Base-by-base conservation (phyloP, 2,797 vertebrate species). In the Dallia pectoralis region DNA sequence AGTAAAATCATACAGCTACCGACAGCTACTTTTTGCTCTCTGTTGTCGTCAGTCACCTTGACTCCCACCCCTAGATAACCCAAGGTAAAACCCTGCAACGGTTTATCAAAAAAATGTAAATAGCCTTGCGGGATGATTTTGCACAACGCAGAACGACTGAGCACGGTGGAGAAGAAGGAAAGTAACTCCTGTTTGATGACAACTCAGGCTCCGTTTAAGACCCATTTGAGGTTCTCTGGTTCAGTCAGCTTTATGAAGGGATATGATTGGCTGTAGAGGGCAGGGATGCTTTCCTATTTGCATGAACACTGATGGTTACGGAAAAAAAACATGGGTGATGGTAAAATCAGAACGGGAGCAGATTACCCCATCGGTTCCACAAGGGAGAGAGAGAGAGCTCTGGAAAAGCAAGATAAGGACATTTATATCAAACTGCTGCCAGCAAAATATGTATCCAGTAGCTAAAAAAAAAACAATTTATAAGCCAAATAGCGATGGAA, bases 391-490 rank as follows among this genome's bases (percentile, higher is more conserved):
- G 91, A 83, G 40, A 1, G 86, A 86, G 90, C 91, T 93, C 93
- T 94, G 93, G 88, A 90, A 90, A 85, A 83, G 91, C 88, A 79
- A 92, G 93, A 94, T 94, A 94, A 94, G 92, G 82, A 87, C 85
- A 91, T 92, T 90, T 89, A 88, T 89, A 90, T 91, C 85, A 91
- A 89, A 91, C 82, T 53, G 80, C 89, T 92, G 88, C 88, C 90
- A 93, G 91, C 90, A 85, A 93, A 93, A 93, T 91, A 91, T 90
- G 86, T 88, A 91, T 91, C 90, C 90, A 92, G 84, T 87, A 88
- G 87, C 88, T 84, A 84, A 83, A 89, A 89, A 83, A 84, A 84
- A 92, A 89, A 91, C 87, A 92, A 84, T 89, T 92, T 88, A 87
- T 86, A 88, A 87, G 78, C 81, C 81, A 76, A 88, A 92, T 89